These are phyloP conservation scores for Alouatta palliata DNA, from an alignment of 2,113 vertebrate genomes.

Conservation along the genomic window DNA sequence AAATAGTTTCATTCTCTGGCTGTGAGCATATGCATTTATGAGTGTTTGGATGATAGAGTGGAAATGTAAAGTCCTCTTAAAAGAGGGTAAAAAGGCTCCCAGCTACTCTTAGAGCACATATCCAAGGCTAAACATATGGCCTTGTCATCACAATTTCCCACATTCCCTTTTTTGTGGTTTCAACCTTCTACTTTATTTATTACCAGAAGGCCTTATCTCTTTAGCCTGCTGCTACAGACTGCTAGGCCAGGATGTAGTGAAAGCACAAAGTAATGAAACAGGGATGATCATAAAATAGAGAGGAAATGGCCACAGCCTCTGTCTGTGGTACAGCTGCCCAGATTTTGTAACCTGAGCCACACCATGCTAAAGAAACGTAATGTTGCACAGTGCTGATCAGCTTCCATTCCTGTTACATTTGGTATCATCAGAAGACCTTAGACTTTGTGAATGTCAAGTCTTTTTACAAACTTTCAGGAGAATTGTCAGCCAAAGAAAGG, in stretches of 20 bases:
- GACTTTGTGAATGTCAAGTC: conserved; percentile 24
- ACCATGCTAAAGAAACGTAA: neutral
- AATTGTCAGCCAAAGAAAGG: conserved; percentile 49
- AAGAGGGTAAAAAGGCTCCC: conserved; percentile 49
- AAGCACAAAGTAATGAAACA: conserved; percentile 63
- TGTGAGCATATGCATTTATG: conserved; percentile 42
- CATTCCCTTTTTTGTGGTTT: conserved; percentile 58
- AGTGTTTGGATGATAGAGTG: conserved; percentile 59
- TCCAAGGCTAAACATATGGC: conserved; percentile 73
- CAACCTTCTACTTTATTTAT: conserved; percentile 69
- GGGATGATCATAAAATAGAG: conserved; percentile 66
- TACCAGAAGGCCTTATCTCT: conserved; percentile 63
- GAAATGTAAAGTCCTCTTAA: conserved; percentile 64
- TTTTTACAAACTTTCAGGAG: conserved; percentile 53
- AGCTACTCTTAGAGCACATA: conserved; percentile 57
- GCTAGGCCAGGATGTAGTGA: conserved; percentile 34
- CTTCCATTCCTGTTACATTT: neutral
- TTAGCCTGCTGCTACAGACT: conserved; percentile 62
- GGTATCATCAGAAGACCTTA: conserved; percentile 16
- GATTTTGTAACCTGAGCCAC: conserved; percentile 58
- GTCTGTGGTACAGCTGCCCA: conserved; percentile 4
- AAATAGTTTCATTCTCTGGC: neutral
- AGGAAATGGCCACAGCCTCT: conserved; percentile 50
- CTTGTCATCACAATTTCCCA: conserved; percentile 72
- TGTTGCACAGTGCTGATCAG: neutral